phyloP scores from a whole-genome alignment of 2,888 invertebrate genomes.

The Resseliella maxima region DNA sequence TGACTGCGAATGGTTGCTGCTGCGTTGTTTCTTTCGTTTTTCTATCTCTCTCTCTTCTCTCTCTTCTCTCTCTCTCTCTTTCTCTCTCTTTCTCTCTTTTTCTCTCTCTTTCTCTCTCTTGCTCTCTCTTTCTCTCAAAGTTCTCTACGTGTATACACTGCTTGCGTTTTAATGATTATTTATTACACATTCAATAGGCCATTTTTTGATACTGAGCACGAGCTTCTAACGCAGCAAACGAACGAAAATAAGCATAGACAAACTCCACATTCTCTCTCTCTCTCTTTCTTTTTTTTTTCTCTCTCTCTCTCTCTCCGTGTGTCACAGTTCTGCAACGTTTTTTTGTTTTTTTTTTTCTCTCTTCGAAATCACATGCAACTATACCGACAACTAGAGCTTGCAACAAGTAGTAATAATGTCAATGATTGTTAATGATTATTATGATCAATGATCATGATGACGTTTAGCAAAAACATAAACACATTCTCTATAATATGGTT shows the following conservation, averaged over 20 bases:
- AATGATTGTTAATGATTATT: conserved; percentile 35
- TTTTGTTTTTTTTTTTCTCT: too few relatives aligned
- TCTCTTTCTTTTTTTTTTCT: too few relatives aligned
- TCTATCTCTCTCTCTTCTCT: too few relatives aligned
- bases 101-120: neutral
- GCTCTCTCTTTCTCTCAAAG: neutral
- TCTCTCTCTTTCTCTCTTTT: too few relatives aligned
- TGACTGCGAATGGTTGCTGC: neutral
- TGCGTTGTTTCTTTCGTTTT: neutral
- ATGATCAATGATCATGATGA: conserved; percentile 22
- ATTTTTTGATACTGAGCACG: conserved; percentile 26
- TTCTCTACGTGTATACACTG: neutral
- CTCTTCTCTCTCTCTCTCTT: too few relatives aligned
- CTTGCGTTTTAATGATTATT: neutral
- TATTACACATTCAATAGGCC: conserved; percentile 18
- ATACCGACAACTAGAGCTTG: too few relatives aligned
- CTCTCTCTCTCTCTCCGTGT: too few relatives aligned
- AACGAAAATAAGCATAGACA: too few relatives aligned
- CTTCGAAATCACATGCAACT: too few relatives aligned
- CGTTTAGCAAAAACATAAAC: conserved; percentile 41
- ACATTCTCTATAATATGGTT: conserved; percentile 36
- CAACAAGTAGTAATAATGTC: conserved; percentile 20
- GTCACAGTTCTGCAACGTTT: neutral
- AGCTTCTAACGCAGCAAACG: neutral
- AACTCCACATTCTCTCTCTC: too few relatives aligned